These are phyloP conservation scores for Rhagoletis zephyria DNA, from an alignment of 1,140 invertebrate species.

Conservation along the genomic window DNA sequence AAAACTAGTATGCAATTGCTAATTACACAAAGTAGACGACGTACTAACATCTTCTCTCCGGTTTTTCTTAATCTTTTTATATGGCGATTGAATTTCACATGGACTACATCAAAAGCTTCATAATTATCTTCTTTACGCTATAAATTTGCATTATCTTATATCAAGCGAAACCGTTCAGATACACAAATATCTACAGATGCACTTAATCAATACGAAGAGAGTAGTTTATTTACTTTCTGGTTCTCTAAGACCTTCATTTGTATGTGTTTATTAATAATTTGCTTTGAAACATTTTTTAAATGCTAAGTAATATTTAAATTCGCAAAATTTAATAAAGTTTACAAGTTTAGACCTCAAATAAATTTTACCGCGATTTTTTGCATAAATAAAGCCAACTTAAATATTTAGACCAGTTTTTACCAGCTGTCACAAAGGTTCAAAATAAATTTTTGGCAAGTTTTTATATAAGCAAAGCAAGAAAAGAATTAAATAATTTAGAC, in stretches of 20 bases:
- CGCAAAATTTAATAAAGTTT: no score
- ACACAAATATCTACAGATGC: neutral
- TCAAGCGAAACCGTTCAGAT: constrained; percentile 24
- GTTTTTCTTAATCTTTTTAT: neutral
- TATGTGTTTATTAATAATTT: no score
- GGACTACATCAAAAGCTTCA: neutral
- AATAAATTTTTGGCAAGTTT: no score
- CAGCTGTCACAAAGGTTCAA: no score
- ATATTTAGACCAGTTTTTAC: no score
- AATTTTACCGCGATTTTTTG: no score
- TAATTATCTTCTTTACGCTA: neutral
- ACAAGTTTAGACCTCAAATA: no score
- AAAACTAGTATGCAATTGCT: constrained; percentile 31
- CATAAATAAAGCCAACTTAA: no score
- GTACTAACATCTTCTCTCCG: neutral
- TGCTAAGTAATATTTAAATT: no score
- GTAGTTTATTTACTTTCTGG: no score
- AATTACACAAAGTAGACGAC: neutral
- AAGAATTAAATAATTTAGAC: neutral
- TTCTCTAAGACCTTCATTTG: no score
- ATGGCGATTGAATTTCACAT: neutral
- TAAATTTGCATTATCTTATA: neutral
- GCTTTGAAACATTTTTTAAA: no score
- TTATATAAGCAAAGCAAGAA: neutral
- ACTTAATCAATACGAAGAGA: neutral